Base-by-base conservation (phyloP, 1,140 invertebrate species). In the Nymphalis io region DNA sequence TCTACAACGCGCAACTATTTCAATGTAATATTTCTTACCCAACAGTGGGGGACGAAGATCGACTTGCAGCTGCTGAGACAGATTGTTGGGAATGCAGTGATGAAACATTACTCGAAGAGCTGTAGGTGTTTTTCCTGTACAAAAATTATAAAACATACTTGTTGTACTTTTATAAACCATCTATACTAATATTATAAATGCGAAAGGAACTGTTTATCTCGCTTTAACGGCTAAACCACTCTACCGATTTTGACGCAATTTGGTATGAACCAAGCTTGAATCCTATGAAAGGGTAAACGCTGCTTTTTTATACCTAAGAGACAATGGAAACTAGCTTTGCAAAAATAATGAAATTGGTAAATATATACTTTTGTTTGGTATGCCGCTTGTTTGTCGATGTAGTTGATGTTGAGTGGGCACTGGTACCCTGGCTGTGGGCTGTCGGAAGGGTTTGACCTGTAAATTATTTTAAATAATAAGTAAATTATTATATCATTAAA, bases 21-120 rank as follows among this genome's bases (percentile, higher is more conserved):
- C 21, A 38, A 20, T 58, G 5, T n/a, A 46, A 13, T 11, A 39
- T 20, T 12, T 67, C 82, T 70, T 78, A 88, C 86, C 82, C 85
- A 20, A 84, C 80, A 65, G 87, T 85, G 21, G 88, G 88, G 16
- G 87, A 89, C 1, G 87, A 85, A 0, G 88, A 89, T 10, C 87
- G 84, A 21, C 88, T 89, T 21, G 88, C 88, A 13, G 75, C 78
- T 1, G 80, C 78, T 0, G 76, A 72, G 11, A 75, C 73, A 3
- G 79, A 78, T 20, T 82, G 84, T 60, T 77, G 78, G 16, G 76
- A 63, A 60, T 84, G 81, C 12, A 81, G 44, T n/a, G 80, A 16
- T n/a, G 78, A 63, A 11, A 70, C 76, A 11, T 39, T 62, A 1
- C 76, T 75, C 1, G 86, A 66, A 0, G 84, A 75, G 39, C 80